Evolutionary conservation across 92 coral and sea anemone genomes (phyloP).

Genomic region (Anthopleura xanthogrammica): DNA sequence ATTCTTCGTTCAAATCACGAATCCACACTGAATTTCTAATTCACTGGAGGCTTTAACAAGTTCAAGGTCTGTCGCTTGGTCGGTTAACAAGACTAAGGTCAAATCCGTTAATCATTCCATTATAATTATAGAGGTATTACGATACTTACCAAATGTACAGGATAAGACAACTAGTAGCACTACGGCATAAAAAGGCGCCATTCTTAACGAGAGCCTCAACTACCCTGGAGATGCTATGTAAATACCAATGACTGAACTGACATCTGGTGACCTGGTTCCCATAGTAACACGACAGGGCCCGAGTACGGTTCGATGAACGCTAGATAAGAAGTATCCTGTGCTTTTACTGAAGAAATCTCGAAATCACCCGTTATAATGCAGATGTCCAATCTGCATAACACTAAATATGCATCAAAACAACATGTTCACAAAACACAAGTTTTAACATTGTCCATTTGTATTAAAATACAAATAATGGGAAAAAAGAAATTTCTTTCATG

Average conservation of each 20-base stretch:
- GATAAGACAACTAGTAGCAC: neutral
- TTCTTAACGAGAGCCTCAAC: neutral
- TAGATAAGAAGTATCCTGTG: no score
- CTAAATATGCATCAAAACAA: no score
- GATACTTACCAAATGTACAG: neutral
- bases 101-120: neutral
- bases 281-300: neutral
- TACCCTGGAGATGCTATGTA: conserved; percentile 2
- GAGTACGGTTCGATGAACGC: neutral
- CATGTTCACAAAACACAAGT: no score
- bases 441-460: no score
- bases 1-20: neutral
- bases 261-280: neutral
- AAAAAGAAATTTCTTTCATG: no score
- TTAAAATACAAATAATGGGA: no score
- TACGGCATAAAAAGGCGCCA: neutral
- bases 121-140: neutral
- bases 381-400: no score
- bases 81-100: neutral
- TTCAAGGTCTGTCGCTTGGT: no score
- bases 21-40: neutral
- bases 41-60: neutral
- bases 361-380: no score
- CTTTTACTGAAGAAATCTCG: no score
- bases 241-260: neutral